phyloP scores from a whole-genome alignment of 2,113 vertebrate species.

The Plecturocebus donacophilus region DNA sequence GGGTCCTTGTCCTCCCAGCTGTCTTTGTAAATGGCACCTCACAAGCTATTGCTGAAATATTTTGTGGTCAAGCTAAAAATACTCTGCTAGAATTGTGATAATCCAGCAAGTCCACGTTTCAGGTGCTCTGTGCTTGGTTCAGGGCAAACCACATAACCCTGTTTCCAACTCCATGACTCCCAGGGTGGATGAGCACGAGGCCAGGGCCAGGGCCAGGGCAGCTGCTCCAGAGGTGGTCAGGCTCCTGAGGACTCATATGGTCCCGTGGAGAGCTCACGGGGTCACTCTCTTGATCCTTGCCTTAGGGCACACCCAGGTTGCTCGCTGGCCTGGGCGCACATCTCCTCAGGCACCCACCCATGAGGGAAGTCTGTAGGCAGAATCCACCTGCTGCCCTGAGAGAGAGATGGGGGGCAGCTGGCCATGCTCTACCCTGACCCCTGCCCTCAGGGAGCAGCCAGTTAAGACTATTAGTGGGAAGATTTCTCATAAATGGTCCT shows the following conservation, averaged over 20 bases:
- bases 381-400: not conserved
- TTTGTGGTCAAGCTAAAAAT: constrained; percentile 70
- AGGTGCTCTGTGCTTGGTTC: not conserved
- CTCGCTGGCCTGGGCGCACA: not conserved
- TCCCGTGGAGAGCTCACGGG: too few relatives aligned
- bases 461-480: not conserved
- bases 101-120: constrained; percentile 62
- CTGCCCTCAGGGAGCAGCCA: not conserved
- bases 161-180: not conserved
- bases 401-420: not conserved
- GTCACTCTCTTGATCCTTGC: not conserved
- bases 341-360: not conserved
- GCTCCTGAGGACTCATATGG: too few relatives aligned
- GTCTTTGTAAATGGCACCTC: constrained; percentile 79
- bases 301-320: not conserved
- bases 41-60: constrained; percentile 63
- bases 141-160: not conserved
- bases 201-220: too few relatives aligned
- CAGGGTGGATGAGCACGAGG: not conserved
- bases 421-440: not conserved
- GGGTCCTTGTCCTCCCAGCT: constrained; percentile 90
- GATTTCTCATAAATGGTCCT: rapidly evolving
- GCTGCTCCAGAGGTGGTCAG: not conserved
- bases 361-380: not conserved
- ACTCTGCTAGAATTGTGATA: constrained; percentile 73